A percentile compares a stretch with the other conserved stretches of the same genome.
These are phyloP conservation scores for Drosophila atripex DNA, from an alignment of 2,888 invertebrate species.

Conservation along the genomic window DNA sequence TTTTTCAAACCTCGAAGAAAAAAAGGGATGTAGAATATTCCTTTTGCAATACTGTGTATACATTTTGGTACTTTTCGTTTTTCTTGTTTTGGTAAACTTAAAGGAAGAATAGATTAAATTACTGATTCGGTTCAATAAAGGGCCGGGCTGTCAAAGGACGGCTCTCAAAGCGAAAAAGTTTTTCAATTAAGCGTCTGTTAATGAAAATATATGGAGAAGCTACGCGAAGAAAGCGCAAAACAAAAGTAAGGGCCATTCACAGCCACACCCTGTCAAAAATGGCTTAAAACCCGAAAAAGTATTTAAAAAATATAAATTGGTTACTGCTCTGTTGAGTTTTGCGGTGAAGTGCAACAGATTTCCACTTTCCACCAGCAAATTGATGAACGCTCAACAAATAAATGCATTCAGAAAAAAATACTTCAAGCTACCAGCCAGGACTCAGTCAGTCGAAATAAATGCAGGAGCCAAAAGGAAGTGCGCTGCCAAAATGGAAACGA, in stretches of 20 bases:
- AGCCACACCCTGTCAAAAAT: constrained; percentile 24
- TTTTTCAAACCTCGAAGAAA: background rate
- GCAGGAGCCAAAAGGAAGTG: constrained; percentile 15
- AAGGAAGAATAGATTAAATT: constrained; percentile 22
- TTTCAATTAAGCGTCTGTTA: constrained; percentile 74
- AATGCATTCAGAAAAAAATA: constrained; percentile 17
- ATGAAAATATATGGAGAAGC: constrained; percentile 54
- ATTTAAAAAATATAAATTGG: constrained; percentile 56
- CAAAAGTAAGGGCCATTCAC: constrained; percentile 10
- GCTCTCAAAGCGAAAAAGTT: constrained; percentile 67
- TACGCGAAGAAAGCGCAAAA: constrained; percentile 28
- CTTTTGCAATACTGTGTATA: constrained; percentile 29
- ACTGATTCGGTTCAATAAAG: constrained; percentile 54
- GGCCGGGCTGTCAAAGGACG: constrained; percentile 30
- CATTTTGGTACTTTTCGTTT: background rate
- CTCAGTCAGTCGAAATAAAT: constrained; percentile 35
- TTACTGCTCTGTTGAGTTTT: constrained; percentile 53
- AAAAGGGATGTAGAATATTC: background rate
- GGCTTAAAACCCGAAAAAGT: constrained; percentile 44
- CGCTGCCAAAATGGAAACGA: background rate
- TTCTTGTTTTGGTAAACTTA: constrained; percentile 5
- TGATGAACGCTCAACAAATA: constrained; percentile 41
- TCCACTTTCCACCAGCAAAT: constrained; percentile 48
- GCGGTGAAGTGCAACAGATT: constrained; percentile 65
- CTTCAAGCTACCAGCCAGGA: constrained; percentile 25